Evolutionary conservation across 2,113 vertebrate species (phyloP), one percentile per base, ranked within the genome.

Genomic region (Otolemur garnettii): DNA sequence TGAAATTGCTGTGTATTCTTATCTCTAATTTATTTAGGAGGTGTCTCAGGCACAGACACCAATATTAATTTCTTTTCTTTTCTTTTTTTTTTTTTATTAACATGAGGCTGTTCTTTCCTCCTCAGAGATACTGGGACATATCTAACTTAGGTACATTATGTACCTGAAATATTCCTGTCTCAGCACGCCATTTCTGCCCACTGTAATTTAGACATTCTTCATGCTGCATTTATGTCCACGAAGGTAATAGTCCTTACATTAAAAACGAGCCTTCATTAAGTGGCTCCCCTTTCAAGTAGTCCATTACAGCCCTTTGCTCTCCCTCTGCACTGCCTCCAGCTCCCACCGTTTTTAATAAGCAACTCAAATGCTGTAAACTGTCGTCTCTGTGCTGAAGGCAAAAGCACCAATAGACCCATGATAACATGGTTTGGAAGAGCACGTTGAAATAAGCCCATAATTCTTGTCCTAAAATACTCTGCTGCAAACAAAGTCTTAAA

Each of bases 181-280:
- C 97, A 98, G 96, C 94, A 97, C 2, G 8, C 92, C 94, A 71
- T 80, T 97, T 96, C 82, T 96, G 94, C 95, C 79, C 81, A 93
- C 95, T 97, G 79, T 96, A 98, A 98, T 98, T 98, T 95, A 96
- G 90, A 96, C 72, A 96, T 98, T 98, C 96, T 98, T 98, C 97
- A 97, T 87, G 97, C 92, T 96, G 96, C 95, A 98, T 97, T 98
- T 98, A 97, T 97, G 97, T 96, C 93, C 92, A 87, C 95, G 93
- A 98, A 77, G 96, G 96, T 97, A 98, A 98, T 30, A 97, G 97
- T 87, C 71, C 92, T 98, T 94, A 96, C 95, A 97, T 97, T 98
- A 98, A 98, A 98, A 97, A 97, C 80, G 53, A 91, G 66, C 86
- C 96, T 91, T 98, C 95, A 90, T 94, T 98, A 98, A 98, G 94